Evolutionary conservation across 2,797 vertebrate genomes (phyloP).

Genomic region (Pseudochromis fuscus): DNA sequence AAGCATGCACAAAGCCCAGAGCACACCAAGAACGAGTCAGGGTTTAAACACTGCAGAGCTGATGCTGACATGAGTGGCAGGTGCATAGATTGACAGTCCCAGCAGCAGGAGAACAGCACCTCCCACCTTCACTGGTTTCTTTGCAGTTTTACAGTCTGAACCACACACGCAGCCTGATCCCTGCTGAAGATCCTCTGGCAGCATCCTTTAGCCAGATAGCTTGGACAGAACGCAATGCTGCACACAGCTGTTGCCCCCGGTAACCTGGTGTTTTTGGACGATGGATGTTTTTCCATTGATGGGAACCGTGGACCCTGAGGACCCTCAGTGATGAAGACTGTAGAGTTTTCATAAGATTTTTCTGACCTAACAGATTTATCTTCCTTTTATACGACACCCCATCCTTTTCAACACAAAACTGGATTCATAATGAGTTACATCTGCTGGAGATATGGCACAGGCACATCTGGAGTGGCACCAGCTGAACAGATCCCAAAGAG

Average conservation of each 20-base stretch:
- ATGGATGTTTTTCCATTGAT: neutral
- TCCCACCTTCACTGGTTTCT: neutral
- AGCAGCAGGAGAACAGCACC: too few species aligned
- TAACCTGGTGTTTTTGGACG: slow-evolving; percentile 33
- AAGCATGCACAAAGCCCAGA: too few species aligned
- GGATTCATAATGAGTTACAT: neutral
- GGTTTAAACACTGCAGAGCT: too few species aligned
- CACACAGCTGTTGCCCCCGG: slow-evolving; percentile 59
- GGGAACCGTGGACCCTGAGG: slow-evolving; percentile 39
- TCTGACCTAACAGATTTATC: neutral
- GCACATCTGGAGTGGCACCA: too few species aligned
- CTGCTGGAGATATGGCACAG: too few species aligned
- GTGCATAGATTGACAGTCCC: too few species aligned
- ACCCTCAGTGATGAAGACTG: neutral
- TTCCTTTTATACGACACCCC: neutral
- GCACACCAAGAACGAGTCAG: too few species aligned
- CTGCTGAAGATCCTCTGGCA: slow-evolving; percentile 22
- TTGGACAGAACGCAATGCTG: slow-evolving; percentile 37
- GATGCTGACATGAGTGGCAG: too few species aligned
- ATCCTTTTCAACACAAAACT: neutral
- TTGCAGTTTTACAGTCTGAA: neutral
- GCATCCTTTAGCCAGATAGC: slow-evolving; percentile 17
- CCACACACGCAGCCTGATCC: slow-evolving; percentile 15
- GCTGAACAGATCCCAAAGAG: too few species aligned
- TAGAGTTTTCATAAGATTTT: neutral